Conservation (phyloP, 2,113 vertebrate species). For the Ahaetulla prasina region DNA sequence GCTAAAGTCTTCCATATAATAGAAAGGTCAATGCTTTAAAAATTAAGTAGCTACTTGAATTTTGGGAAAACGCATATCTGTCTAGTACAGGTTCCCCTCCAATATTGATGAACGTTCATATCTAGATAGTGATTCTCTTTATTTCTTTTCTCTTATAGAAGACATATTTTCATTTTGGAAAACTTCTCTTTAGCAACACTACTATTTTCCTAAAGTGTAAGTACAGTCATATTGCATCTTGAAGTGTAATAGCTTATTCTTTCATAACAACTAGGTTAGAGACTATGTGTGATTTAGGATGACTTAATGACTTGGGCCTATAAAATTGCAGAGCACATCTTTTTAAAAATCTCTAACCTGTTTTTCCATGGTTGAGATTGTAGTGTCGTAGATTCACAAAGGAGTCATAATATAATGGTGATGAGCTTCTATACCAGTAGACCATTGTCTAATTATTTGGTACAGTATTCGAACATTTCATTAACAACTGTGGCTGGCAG, state of each 20-base stretch:
- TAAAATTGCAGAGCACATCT: not conserved
- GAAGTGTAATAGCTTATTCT: not conserved
- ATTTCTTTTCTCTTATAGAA: constrained; percentile 57
- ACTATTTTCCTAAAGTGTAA: constrained; percentile 77
- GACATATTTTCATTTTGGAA: constrained; percentile 74
- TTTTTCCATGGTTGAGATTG: not conserved
- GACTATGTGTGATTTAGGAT: not conserved
- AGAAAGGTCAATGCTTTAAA: not conserved
- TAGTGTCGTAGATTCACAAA: not conserved
- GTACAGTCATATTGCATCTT: constrained; percentile 40
- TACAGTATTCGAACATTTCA: not conserved
- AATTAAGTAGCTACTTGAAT: not conserved
- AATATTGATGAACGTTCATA: not conserved
- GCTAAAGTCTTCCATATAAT: not conserved
- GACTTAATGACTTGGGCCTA: not conserved
- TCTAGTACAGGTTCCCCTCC: not conserved
- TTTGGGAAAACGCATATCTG: not conserved
- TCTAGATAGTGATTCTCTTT: not conserved
- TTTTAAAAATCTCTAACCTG: not conserved
- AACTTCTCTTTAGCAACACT: constrained; percentile 77
- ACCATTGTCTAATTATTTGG: not conserved
- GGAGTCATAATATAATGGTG: no score
- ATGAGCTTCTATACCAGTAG: not conserved
- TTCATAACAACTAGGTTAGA: not conserved
- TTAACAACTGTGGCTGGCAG: not conserved